Evolutionary conservation across 2,888 invertebrate genomes (phyloP).

Genomic region (Perdita meconis): DNA sequence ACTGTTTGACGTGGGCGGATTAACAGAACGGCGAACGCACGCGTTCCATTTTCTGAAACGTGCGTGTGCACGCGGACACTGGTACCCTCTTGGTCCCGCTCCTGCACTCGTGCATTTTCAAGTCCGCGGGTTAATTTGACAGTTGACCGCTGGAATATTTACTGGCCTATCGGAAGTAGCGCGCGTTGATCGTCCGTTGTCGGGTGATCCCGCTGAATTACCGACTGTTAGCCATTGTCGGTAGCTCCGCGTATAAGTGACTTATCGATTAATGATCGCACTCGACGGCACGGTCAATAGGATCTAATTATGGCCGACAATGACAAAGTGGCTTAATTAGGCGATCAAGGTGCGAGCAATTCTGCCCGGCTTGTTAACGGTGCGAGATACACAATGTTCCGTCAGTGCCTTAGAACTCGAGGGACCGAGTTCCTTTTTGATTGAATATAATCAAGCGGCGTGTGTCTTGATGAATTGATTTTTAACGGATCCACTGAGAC

Average conservation of each 20-base stretch:
- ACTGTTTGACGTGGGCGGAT: conserved; percentile 65
- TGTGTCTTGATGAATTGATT: background rate
- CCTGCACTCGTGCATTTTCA: conserved; percentile 18
- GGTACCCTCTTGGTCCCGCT: no score
- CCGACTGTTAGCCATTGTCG: conserved; percentile 25
- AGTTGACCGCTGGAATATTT: conserved; percentile 43
- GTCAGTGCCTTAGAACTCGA: background rate
- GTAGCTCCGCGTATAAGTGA: conserved; percentile 20
- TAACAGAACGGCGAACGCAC: conserved; percentile 54
- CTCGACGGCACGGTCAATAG: conserved; percentile 10
- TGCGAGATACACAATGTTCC: background rate
- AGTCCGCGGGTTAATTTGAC: conserved; percentile 39
- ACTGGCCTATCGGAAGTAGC: conserved; percentile 26
- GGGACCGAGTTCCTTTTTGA: background rate
- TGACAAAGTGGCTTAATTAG: conserved; percentile 35
- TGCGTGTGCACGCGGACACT: conserved; percentile 39
- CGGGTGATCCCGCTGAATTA: conserved; percentile 25
- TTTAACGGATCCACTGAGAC: background rate
- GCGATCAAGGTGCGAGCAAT: conserved; percentile 25
- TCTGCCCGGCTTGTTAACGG: background rate
- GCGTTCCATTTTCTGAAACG: conserved; percentile 45
- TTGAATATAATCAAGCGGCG: no score
- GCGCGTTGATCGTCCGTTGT: conserved; percentile 28
- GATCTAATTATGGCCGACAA: conserved; percentile 32
- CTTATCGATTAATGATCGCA: conserved; percentile 31